Conservation (phyloP, 2,797 vertebrate genomes). For the Fundulus diaphanus region DNA sequence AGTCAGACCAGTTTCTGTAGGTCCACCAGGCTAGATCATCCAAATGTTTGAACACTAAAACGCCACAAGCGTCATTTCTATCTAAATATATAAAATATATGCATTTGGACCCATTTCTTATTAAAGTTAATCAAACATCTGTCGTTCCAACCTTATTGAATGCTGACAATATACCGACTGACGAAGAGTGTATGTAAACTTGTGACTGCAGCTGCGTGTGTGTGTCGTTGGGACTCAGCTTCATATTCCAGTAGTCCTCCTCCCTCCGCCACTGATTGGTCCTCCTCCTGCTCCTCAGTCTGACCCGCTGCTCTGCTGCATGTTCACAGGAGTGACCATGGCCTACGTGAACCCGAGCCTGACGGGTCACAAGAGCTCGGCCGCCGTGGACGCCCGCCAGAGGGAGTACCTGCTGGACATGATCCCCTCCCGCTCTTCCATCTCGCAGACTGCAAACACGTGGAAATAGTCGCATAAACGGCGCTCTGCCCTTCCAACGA, state of each 20-base stretch:
- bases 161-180: neutral
- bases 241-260: slow-evolving; percentile 14
- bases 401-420: slow-evolving; percentile 98
- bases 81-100: neutral
- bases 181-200: neutral
- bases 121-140: too few species aligned
- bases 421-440: slow-evolving; percentile 95
- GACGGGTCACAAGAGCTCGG: slow-evolving; percentile 89
- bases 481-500: slow-evolving; percentile 35
- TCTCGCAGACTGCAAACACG: slow-evolving; percentile 92
- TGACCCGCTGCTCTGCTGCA: slow-evolving; percentile 43
- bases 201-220: slow-evolving; percentile 26
- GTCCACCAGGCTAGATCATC: neutral
- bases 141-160: neutral
- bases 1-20: neutral
- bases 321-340: slow-evolving; percentile 89
- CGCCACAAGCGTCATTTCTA: neutral
- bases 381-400: slow-evolving; percentile 91
- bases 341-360: slow-evolving; percentile 92
- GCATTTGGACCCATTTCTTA: neutral
- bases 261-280: slow-evolving; percentile 9
- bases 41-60: neutral
- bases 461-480: slow-evolving; percentile 88
- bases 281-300: neutral
- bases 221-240: slow-evolving; percentile 30